These are phyloP conservation scores for Metalampra italica DNA, from an alignment of 2,888 invertebrate species.

Conservation along the genomic window DNA sequence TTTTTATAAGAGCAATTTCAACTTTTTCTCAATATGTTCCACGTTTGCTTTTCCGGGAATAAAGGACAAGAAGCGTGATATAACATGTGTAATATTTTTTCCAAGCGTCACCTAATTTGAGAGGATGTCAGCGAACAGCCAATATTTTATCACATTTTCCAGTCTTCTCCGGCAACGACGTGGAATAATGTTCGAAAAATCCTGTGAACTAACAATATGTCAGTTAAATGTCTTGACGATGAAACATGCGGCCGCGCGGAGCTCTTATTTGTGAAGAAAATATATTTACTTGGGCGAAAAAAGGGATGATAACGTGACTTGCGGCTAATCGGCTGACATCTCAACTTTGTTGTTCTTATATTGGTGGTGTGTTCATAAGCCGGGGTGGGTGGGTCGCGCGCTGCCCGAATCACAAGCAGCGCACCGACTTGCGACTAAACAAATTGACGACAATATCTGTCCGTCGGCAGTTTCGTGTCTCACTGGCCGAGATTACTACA, in stretches of 20 bases:
- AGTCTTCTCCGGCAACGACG: constrained; percentile 12
- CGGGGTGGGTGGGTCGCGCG: constrained; percentile 42
- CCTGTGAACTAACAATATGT: constrained; percentile 17
- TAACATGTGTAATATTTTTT: constrained; percentile 7
- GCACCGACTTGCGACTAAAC: constrained; percentile 50
- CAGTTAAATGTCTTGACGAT: constrained; percentile 12
- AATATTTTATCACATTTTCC: constrained; percentile 14
- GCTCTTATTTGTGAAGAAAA: constrained; percentile 31
- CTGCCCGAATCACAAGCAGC: constrained; percentile 64
- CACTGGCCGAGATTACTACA: constrained; percentile 55
- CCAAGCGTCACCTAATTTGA: constrained; percentile 11
- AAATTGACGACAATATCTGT: constrained; percentile 74
- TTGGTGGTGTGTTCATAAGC: constrained; percentile 68
- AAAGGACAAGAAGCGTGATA: background rate
- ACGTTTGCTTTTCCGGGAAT: background rate
- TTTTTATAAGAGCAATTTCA: no score
- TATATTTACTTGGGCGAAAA: constrained; percentile 47
- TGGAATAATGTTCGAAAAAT: constrained; percentile 17
- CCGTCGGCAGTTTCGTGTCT: constrained; percentile 64
- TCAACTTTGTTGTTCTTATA: constrained; percentile 72
- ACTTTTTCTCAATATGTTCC: no score
- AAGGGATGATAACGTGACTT: constrained; percentile 56
- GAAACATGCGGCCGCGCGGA: constrained; percentile 2
- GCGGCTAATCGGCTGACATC: constrained; percentile 66
- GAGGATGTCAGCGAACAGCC: constrained; percentile 12